Evolutionary conservation across 1,140 invertebrate genomes (phyloP).

Genomic region (Calephelis virginiensis): DNA sequence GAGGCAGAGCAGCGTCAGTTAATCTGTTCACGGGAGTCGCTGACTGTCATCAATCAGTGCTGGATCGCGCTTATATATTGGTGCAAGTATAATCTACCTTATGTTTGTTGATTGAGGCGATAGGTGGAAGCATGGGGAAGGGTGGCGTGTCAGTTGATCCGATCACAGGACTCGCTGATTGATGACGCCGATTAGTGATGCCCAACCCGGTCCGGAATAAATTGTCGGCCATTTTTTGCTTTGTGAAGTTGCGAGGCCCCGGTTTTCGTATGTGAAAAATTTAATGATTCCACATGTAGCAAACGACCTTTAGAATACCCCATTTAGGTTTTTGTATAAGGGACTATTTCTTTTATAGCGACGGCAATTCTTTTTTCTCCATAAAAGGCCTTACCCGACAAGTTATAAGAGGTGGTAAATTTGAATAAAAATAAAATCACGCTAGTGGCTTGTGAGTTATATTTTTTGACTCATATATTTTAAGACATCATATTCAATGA

Average conservation of each 20-base stretch:
- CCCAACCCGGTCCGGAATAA: slow-evolving; percentile 64
- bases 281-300: slow-evolving; percentile 38
- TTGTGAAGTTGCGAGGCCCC: slow-evolving; percentile 34
- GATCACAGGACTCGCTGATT: slow-evolving; percentile 64
- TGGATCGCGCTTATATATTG: slow-evolving; percentile 24
- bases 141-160: slow-evolving; percentile 65
- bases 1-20: slow-evolving; percentile 48
- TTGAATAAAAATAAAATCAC: too few relatives aligned
- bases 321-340: too few relatives aligned
- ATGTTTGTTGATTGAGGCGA: slow-evolving; percentile 17
- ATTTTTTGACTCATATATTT: too few relatives aligned
- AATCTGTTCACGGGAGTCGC: slow-evolving; percentile 61
- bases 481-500: too few relatives aligned
- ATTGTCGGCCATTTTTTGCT: slow-evolving; percentile 66
- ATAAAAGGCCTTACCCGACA: too few relatives aligned
- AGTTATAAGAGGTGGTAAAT: too few relatives aligned
- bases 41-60: slow-evolving; percentile 75
- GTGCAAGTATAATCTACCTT: slow-evolving; percentile 1
- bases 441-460: too few relatives aligned
- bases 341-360: too few relatives aligned
- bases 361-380: too few relatives aligned
- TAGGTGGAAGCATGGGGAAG: slow-evolving; percentile 23
- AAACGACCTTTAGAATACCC: neutral
- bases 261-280: slow-evolving; percentile 46
- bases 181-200: slow-evolving; percentile 75